Percentiles rank a stretch among this genome's conserved stretches.
Conservation (phyloP, 2,888 invertebrate genomes). For the Ectemnius continuus region DNA sequence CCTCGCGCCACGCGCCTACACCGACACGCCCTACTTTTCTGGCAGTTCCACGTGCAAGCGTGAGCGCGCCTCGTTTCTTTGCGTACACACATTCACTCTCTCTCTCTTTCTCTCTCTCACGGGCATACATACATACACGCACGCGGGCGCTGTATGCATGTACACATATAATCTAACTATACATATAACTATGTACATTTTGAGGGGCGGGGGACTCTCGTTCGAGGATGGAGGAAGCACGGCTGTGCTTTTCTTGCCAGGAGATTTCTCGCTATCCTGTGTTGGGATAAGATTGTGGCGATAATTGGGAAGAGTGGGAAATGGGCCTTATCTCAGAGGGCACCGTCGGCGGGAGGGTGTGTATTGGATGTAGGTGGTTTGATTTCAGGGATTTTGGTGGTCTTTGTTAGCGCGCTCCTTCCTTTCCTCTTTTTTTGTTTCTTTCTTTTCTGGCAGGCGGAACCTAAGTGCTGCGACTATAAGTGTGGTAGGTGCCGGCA, state of each 20-base stretch:
- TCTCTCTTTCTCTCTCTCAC: conserved; percentile 36
- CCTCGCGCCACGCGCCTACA: background rate
- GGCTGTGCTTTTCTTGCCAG: conserved; percentile 24
- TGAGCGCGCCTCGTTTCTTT: background rate
- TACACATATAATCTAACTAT: conserved; percentile 75
- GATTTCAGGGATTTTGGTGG: conserved; percentile 11
- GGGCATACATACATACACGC: conserved; percentile 43
- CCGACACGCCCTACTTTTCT: background rate
- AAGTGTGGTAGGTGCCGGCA: conserved; percentile 51
- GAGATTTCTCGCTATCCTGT: conserved; percentile 10
- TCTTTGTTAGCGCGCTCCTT: conserved; percentile 22
- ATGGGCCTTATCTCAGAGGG: background rate
- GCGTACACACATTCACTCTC: background rate
- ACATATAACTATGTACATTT: conserved; percentile 78
- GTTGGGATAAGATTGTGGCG: background rate
- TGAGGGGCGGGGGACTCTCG: conserved; percentile 49
- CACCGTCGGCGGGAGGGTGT: conserved; percentile 1
- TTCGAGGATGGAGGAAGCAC: conserved; percentile 33
- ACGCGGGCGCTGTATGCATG: conserved; percentile 53
- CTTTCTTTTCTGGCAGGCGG: conserved; percentile 45
- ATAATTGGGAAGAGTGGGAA: background rate
- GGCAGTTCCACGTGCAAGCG: background rate
- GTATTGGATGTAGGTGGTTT: background rate
- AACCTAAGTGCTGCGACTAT: conserved; percentile 59
- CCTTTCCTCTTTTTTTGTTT: conserved; percentile 16